Percentiles rank a stretch among this genome's conserved stretches.
Conservation (phyloP, 2,113 vertebrate species). For the Cavia porcellus region DNA sequence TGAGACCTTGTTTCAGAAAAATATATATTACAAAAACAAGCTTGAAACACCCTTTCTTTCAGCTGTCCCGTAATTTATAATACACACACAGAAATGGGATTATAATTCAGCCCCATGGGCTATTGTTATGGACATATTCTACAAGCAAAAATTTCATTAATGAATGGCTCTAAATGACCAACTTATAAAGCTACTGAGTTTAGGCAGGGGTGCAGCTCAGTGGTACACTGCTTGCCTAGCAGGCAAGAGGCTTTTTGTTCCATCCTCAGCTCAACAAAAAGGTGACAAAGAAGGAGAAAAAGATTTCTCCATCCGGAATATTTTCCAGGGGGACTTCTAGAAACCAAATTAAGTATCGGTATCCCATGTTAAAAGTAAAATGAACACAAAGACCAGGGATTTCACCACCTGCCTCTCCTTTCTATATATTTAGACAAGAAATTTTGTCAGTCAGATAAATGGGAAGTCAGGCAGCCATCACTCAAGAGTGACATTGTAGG, state of each 20-base stretch:
- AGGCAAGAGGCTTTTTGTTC: background rate
- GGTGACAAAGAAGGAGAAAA: background rate
- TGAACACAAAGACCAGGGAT: background rate
- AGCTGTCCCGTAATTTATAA: background rate
- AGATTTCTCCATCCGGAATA: background rate
- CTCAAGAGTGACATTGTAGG: background rate
- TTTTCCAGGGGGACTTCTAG: background rate
- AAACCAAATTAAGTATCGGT: background rate
- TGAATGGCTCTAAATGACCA: background rate
- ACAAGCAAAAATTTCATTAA: background rate
- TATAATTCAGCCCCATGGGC: background rate
- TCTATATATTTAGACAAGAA: background rate
- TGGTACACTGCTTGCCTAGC: background rate
- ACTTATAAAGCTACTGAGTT: background rate
- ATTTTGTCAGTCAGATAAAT: background rate
- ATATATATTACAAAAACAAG: background rate
- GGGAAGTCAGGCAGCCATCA: too few relatives aligned
- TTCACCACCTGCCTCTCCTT: background rate
- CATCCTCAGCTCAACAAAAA: background rate
- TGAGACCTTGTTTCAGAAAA: background rate
- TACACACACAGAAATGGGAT: background rate
- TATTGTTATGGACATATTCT: background rate
- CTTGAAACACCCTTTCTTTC: too few relatives aligned
- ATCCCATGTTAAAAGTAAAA: slow-evolving; percentile 26
- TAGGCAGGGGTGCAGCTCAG: background rate